These are phyloP conservation scores for Acipenser oxyrinchus DNA, from an alignment of 2,797 vertebrate genomes.

Conservation along the genomic window DNA sequence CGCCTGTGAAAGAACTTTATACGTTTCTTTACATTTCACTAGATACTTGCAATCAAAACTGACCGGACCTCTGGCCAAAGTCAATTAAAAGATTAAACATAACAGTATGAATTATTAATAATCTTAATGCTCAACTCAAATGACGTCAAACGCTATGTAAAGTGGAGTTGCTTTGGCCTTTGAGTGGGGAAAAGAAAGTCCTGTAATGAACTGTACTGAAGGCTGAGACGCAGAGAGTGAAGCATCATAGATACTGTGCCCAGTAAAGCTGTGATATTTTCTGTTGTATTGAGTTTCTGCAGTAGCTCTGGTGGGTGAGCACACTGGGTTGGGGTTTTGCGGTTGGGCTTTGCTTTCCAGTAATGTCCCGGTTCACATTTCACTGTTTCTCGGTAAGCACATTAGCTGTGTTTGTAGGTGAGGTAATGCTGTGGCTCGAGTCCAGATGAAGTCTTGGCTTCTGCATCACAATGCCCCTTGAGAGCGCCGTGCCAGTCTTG, in stretches of 20 bases:
- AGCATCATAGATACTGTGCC: constrained; percentile 19
- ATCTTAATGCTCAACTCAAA: no score
- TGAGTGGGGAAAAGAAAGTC: neutral
- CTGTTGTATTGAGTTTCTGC: constrained; percentile 23
- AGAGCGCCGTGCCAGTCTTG: no score
- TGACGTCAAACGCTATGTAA: neutral
- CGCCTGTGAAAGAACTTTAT: no score
- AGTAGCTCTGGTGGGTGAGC: constrained; percentile 15
- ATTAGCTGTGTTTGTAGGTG: neutral
- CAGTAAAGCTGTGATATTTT: constrained; percentile 8
- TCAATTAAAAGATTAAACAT: no score
- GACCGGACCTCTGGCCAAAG: no score
- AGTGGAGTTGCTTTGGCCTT: neutral
- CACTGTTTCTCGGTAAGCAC: constrained; percentile 1
- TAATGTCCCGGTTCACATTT: constrained; percentile 7
- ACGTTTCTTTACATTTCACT: no score
- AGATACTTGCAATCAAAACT: no score
- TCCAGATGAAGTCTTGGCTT: no score
- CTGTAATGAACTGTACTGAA: constrained; percentile 4
- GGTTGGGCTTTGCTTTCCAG: constrained; percentile 10
- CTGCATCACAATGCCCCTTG: no score
- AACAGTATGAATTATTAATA: no score
- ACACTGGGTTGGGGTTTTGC: constrained; percentile 9
- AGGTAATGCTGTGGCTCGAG: no score
- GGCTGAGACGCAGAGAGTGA: neutral